phyloP scores from a whole-genome alignment of 2,797 vertebrate species.

The Rousettus madagascariensis region DNA sequence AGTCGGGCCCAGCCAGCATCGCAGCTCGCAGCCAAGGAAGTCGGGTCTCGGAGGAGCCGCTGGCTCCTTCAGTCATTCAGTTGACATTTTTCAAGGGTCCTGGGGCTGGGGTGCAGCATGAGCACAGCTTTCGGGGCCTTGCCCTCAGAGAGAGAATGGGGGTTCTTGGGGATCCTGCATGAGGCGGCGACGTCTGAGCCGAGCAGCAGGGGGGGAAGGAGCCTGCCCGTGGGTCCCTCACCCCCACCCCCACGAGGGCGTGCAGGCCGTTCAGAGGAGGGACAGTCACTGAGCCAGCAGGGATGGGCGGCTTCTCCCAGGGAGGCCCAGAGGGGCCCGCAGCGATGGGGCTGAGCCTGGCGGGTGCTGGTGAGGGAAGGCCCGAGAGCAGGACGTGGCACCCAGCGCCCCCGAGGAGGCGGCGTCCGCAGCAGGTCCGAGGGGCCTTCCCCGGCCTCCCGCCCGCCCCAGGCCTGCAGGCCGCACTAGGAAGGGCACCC shows the following conservation, averaged over 20 bases:
- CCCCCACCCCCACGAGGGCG: background rate
- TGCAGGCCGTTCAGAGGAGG: background rate
- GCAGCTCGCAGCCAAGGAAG: background rate
- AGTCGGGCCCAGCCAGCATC: fast-evolving
- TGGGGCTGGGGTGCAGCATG: fast-evolving
- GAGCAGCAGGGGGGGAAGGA: background rate
- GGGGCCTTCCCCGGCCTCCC: background rate
- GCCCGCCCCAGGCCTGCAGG: background rate
- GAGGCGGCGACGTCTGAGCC: fast-evolving
- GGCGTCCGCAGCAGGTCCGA: background rate
- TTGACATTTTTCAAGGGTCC: too few species aligned
- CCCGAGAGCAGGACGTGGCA: fast-evolving
- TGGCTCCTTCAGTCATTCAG: background rate
- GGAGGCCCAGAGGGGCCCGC: background rate
- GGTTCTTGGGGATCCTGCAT: background rate
- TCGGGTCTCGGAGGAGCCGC: fast-evolving
- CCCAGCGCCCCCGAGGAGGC: background rate
- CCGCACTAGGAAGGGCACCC: background rate
- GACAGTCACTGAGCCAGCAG: background rate
- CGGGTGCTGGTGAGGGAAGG: background rate
- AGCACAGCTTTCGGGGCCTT: fast-evolving
- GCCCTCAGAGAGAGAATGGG: too few species aligned
- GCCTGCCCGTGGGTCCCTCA: too few species aligned
- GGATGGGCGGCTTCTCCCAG: background rate
- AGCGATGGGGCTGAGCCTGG: background rate